Conservation (phyloP, 2,888 invertebrate genomes). For the Notodonta ziczac region DNA sequence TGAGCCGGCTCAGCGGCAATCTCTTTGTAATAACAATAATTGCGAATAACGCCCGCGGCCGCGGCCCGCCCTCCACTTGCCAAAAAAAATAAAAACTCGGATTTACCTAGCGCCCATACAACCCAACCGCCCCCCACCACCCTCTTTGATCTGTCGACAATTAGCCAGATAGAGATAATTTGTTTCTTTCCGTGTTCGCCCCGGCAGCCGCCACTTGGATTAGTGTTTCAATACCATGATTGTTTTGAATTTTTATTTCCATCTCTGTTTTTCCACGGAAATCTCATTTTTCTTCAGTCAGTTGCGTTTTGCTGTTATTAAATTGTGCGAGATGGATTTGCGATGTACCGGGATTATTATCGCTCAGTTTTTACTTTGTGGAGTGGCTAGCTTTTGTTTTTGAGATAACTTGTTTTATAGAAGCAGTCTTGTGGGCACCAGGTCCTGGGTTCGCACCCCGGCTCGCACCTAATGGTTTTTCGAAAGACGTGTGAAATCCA, state of each 20-base stretch:
- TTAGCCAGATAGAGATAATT: slow-evolving; percentile 79
- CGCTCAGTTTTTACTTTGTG: slow-evolving; percentile 38
- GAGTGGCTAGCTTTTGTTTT: slow-evolving; percentile 19
- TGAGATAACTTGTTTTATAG: not conserved
- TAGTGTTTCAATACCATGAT: slow-evolving; percentile 70
- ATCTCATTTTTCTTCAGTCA: slow-evolving; percentile 48
- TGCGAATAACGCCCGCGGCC: slow-evolving; percentile 75
- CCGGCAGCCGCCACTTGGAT: slow-evolving; percentile 59
- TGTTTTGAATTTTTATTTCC: slow-evolving; percentile 57
- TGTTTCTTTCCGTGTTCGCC: slow-evolving; percentile 68
- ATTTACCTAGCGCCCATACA: slow-evolving; percentile 59
- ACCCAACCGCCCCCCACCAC: slow-evolving; percentile 43
- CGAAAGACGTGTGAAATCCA: no score
- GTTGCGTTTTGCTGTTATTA: slow-evolving; percentile 42
- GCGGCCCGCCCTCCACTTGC: slow-evolving; percentile 48
- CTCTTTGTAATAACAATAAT: slow-evolving; percentile 84
- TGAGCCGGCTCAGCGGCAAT: slow-evolving; percentile 77
- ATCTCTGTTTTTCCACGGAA: slow-evolving; percentile 21
- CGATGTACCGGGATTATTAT: slow-evolving; percentile 45
- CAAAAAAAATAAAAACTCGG: slow-evolving; percentile 61
- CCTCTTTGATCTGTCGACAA: slow-evolving; percentile 78
- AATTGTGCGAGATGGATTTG: slow-evolving; percentile 43
- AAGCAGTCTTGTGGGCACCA: no score
- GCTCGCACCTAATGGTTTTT: no score
- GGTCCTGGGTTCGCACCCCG: no score